phyloP scores from a whole-genome alignment of 2,888 invertebrate genomes.

The Apamea epomidion region DNA sequence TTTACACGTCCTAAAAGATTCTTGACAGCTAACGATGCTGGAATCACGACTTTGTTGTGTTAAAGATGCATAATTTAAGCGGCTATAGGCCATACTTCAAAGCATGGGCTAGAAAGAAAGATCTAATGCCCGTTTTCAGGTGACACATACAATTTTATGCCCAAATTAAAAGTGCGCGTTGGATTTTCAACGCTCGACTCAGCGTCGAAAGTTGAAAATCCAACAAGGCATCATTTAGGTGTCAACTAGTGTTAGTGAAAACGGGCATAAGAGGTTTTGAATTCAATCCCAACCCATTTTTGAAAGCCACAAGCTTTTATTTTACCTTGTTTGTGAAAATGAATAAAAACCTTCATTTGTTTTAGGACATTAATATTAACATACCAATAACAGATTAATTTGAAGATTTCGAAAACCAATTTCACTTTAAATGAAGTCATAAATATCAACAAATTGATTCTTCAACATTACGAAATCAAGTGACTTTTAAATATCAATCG shows the following conservation, averaged over 20 bases:
- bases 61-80: neutral
- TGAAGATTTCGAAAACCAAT: slow-evolving; percentile 17
- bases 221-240: neutral
- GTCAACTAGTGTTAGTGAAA: neutral
- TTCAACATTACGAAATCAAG: slow-evolving; percentile 47
- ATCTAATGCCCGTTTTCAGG: neutral
- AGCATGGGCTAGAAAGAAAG: neutral
- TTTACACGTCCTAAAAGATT: slow-evolving; percentile 7
- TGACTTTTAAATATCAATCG: slow-evolving; percentile 52
- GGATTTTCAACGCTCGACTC: neutral
- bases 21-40: neutral
- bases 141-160: neutral
- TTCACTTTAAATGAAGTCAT: slow-evolving; percentile 56
- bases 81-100: neutral
- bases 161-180: neutral
- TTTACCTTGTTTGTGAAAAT: too few relatives aligned
- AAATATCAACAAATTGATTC: slow-evolving; percentile 52
- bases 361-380: neutral
- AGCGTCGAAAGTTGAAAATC: neutral
- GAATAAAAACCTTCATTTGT: neutral
- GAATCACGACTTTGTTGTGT: slow-evolving; percentile 11
- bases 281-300: neutral
- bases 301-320: neutral
- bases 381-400: neutral
- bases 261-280: neutral